phyloP scores from a whole-genome alignment of 2,113 vertebrate species.

The Cyphomyrus plagiostoma region DNA sequence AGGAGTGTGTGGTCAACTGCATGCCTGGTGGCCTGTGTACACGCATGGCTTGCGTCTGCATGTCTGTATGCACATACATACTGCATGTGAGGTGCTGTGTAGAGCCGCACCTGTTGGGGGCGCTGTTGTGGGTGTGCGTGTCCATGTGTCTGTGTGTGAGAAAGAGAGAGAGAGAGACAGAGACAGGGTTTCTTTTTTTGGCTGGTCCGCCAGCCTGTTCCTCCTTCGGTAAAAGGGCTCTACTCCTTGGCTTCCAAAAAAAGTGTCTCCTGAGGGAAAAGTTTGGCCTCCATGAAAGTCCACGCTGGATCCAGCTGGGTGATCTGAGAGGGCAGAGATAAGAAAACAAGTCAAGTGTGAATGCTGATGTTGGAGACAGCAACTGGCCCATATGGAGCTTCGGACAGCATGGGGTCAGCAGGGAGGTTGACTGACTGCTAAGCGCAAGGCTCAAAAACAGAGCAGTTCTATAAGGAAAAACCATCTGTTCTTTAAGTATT shows the following conservation, averaged over 20 bases:
- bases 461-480: background rate
- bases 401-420: background rate
- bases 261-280: constrained; percentile 82
- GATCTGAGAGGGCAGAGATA: constrained; percentile 53
- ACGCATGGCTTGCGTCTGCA: constrained; percentile 11
- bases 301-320: constrained; percentile 75
- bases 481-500: background rate
- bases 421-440: background rate
- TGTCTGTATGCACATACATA: constrained; percentile 1
- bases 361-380: background rate
- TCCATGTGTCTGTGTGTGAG: constrained; percentile 24
- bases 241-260: constrained; percentile 81
- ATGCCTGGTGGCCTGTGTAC: constrained; percentile 51
- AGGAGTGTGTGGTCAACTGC: constrained; percentile 51
- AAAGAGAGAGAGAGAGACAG: constrained; percentile 7
- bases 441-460: background rate
- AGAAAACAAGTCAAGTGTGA: constrained; percentile 25
- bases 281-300: constrained; percentile 75
- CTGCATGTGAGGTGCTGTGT: constrained; percentile 31
- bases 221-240: constrained; percentile 41
- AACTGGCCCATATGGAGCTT: background rate
- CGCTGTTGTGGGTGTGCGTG: constrained; percentile 22
- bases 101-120: background rate
- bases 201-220: constrained; percentile 43
- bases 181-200: constrained; percentile 40